A percentile compares a stretch with the other conserved stretches of the same genome.
These are phyloP conservation scores for Temnothorax nylanderi DNA, from an alignment of 1,140 invertebrate species.

Conservation along the genomic window DNA sequence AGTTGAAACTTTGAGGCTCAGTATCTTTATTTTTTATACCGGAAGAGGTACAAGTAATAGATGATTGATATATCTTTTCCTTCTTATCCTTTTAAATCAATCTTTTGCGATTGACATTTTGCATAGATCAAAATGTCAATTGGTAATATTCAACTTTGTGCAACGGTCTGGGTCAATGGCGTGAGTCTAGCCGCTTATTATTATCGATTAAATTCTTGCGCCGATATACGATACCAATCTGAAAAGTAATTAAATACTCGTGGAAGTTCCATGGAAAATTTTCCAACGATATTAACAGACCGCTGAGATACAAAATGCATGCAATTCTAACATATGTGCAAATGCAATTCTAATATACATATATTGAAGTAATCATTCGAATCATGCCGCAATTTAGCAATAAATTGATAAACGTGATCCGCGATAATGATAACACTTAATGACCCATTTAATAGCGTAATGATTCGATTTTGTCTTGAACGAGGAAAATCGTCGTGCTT, in stretches of 20 bases:
- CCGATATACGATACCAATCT: neutral
- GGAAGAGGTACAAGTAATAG: neutral
- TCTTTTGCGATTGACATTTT: neutral
- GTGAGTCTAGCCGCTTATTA: neutral
- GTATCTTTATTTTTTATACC: no score
- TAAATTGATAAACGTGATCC: constrained; percentile 7
- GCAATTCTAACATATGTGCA: neutral
- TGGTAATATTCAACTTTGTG: neutral
- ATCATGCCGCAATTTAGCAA: neutral
- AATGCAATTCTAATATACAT: neutral
- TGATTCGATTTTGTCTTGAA: neutral
- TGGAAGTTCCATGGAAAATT: constrained; percentile 20
- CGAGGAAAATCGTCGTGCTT: neutral
- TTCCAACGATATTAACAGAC: neutral
- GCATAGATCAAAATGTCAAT: constrained; percentile 18
- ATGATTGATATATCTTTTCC: neutral
- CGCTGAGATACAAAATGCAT: neutral
- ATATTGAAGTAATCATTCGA: neutral
- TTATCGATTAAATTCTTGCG: neutral
- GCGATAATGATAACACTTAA: neutral
- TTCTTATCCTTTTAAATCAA: neutral
- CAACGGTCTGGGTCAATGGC: neutral
- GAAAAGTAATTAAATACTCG: neutral
- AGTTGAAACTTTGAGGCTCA: no score
- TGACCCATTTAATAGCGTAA: neutral